A percentile compares a stretch with the other conserved stretches of the same genome.
Evolutionary conservation across 2,888 invertebrate genomes (phyloP).

Genomic region (Lasius platythorax): DNA sequence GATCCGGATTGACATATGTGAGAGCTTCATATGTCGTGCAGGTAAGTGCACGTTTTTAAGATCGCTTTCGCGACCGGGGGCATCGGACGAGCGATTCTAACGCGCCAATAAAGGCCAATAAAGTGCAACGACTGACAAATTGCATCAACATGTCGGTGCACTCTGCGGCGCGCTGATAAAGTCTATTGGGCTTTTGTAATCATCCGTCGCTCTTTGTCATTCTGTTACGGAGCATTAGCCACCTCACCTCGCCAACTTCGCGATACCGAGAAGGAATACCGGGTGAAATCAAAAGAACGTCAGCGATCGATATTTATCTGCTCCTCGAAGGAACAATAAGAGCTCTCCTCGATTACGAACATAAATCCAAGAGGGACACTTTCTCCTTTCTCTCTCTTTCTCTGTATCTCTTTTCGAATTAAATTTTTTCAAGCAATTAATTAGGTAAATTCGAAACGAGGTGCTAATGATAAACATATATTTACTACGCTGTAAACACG

Average conservation of each 20-base stretch:
- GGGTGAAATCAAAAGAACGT: slow-evolving; percentile 11
- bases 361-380: slow-evolving; percentile 11
- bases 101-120: slow-evolving; percentile 32
- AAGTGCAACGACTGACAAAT: slow-evolving; percentile 70
- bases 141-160: slow-evolving; percentile 69
- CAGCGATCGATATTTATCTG: neutral
- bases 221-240: slow-evolving; percentile 69
- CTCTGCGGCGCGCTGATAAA: slow-evolving; percentile 71
- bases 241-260: slow-evolving; percentile 52
- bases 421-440: slow-evolving; percentile 53
- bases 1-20: neutral
- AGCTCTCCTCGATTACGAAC: slow-evolving; percentile 33
- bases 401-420: neutral
- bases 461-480: neutral
- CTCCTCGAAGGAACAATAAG: slow-evolving; percentile 3
- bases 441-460: slow-evolving; percentile 9
- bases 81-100: slow-evolving; percentile 52
- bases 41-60: neutral
- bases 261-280: slow-evolving; percentile 36
- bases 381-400: slow-evolving; percentile 16
- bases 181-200: slow-evolving; percentile 78
- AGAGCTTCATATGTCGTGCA: neutral
- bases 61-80: neutral
- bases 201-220: slow-evolving; percentile 73
- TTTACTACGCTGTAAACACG: slow-evolving; percentile 1